These are phyloP conservation scores for Mesochorus sp. DNA, from an alignment of 2,888 invertebrate species.

Conservation along the genomic window DNA sequence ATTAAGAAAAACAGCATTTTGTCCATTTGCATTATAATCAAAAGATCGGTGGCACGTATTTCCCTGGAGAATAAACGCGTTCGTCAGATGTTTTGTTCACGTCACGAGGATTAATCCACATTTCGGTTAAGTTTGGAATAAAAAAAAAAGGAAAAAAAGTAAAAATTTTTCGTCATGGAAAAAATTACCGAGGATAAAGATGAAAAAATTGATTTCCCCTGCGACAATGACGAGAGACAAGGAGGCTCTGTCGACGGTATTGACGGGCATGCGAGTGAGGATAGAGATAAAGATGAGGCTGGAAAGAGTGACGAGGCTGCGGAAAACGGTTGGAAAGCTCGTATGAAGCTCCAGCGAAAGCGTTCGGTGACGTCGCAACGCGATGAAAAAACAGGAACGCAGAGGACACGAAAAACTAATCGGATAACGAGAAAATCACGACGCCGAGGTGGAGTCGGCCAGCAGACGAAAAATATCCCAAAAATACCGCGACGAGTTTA, in stretches of 20 bases:
- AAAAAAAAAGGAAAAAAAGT: background rate
- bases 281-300: background rate
- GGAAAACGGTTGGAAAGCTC: conserved; percentile 35
- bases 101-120: background rate
- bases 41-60: conserved; percentile 50
- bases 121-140: conserved; percentile 27
- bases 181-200: conserved; percentile 18
- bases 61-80: background rate
- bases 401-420: background rate
- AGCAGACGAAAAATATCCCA: conserved; percentile 42
- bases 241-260: background rate
- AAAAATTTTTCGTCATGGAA: conserved; percentile 44
- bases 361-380: background rate
- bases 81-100: conserved; percentile 22
- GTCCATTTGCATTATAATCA: conserved; percentile 12
- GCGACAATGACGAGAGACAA: background rate
- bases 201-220: background rate
- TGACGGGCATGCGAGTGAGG: background rate
- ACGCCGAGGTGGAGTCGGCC: conserved; percentile 6
- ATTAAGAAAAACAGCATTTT: conserved; percentile 10
- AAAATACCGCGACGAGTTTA: conserved; percentile 64
- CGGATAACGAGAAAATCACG: conserved; percentile 36
- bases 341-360: conserved; percentile 30
- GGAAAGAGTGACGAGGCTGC: background rate
- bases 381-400: background rate